Evolutionary conservation across 1,140 invertebrate genomes (phyloP), one percentile per base, ranked within the genome.

Genomic region (Sminthurinus signatus): DNA sequence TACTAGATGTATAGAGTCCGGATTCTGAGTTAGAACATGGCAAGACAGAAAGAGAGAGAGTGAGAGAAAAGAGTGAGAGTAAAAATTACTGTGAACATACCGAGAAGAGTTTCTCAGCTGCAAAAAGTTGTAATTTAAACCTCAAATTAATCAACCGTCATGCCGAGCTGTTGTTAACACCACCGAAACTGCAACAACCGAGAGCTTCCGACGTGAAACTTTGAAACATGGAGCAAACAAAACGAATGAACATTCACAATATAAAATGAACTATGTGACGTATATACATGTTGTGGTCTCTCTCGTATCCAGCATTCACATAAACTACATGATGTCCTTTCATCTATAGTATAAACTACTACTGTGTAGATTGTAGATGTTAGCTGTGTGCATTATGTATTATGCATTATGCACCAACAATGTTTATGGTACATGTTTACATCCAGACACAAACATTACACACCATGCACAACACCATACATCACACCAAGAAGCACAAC

Each of bases 81-180:
- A 48, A 48, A 25, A 48, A 48, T 48, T 48, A 48, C 44, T 48
- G n/a, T 5, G 44, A 48, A 48, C 44, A 48, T 19, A 48, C 44
- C 4, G 8, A 21, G 23, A 19, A 23, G 32, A 42, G 31, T n/a
- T 29, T 10, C 27, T 44, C 56, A 59, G 56, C 56, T 59, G 56
- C 56, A 46, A 59, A 29, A 52, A 59, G 63, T 32, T 51, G 32
- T 61, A 65, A 65, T 66, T 66, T 61, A 55, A 66, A 62, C 51
- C 64, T 57, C 51, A 57, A 66, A 66, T 66, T 66, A 66, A 66
- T 66, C 59, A 66, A 50, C 59, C 52, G 64, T 66, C 64, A 66
- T 46, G 59, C 39, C 57, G 51, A 55, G 58, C 64, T 66, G 64
- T 48, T 66, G 42, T 42, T 60, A 60, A 54, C 60, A 55, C 29